Base-by-base conservation (phyloP, 2,888 invertebrate genomes). In the Epinotia brunnichana region DNA sequence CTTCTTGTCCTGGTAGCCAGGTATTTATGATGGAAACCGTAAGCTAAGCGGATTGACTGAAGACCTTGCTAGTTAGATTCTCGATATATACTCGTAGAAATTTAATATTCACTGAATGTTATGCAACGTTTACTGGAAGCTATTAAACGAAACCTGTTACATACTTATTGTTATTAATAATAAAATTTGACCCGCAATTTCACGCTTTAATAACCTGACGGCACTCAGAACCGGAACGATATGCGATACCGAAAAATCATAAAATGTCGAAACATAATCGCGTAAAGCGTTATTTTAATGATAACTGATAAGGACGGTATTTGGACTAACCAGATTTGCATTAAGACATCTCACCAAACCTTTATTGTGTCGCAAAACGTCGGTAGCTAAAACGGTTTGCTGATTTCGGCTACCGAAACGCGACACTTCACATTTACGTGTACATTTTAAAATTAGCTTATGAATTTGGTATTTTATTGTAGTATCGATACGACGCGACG, bases 221-320 rank as follows among this genome's bases (percentile, higher is more conserved):
- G 61, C 61, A 56, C 67, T 35, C 41, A 60, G 53, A 71, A 67
- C 72, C 61, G 61, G 67, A 54, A 63, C 66, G 19, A 4, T 4
- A 48, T 62, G n/a, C 48, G 48, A 54, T 70, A 63, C 11, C 39
- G 56, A 48, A 63, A 62, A 57, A 41, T 67, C 51, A 62, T 67
- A 61, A 68, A 72, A 72, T 48, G 62, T 56, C 61, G 56, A 48
- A 54, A 59, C 41, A 39, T 60, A 68, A 68, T 73, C 68, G 51
- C 63, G 63, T 69, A 63, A 67, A 68, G 68, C 15, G 73, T 67
- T 68, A 39, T 11, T 56, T 56, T 72, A 62, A 56, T 67, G 61
- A 72, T 62, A 72, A 51, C 48, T 29, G 68, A 73, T 73, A 73
- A 73, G 57, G 35, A 3, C 39, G 62, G 68, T 56, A 9, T 21